Percentiles rank a stretch among this genome's conserved stretches.
Conservation (phyloP, 2,888 invertebrate species). For the Drosophila picticornis region DNA sequence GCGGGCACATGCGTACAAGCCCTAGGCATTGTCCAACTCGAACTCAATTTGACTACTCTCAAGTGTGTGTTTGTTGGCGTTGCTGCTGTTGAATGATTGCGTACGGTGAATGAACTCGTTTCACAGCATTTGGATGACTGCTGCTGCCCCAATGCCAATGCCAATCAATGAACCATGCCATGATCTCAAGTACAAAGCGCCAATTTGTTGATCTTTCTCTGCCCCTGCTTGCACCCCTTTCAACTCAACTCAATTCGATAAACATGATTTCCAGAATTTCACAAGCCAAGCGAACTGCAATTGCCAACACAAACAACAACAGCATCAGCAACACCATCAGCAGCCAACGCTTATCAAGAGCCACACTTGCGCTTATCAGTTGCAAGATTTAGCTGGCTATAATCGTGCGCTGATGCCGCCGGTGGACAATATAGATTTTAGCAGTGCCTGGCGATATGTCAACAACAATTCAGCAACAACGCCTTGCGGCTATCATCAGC, state of each 20-base stretch:
- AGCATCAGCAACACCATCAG: slow-evolving; percentile 57
- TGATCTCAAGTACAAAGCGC: slow-evolving; percentile 66
- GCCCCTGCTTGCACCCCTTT: background rate
- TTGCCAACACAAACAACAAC: slow-evolving; percentile 56
- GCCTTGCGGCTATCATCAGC: slow-evolving; percentile 64
- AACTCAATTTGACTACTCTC: slow-evolving; percentile 20
- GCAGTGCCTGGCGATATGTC: slow-evolving; percentile 67
- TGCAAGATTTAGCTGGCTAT: slow-evolving; percentile 80
- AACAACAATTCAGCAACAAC: slow-evolving; percentile 63
- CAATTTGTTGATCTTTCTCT: background rate
- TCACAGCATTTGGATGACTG: slow-evolving; percentile 28
- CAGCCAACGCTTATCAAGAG: slow-evolving; percentile 70
- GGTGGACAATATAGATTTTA: slow-evolving; percentile 79
- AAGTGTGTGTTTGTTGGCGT: slow-evolving; percentile 47
- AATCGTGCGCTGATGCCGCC: slow-evolving; percentile 83
- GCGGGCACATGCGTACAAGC: slow-evolving; percentile 51
- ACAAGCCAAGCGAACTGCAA: slow-evolving; percentile 76
- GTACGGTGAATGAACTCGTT: slow-evolving; percentile 71
- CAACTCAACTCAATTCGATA: background rate
- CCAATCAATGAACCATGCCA: slow-evolving; percentile 65
- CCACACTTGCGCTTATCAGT: slow-evolving; percentile 82
- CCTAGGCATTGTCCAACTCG: slow-evolving; percentile 47
- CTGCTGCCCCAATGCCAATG: slow-evolving; percentile 36
- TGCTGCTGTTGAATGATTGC: background rate
- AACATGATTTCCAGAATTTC: slow-evolving; percentile 72